phyloP scores from a whole-genome alignment of 2,797 vertebrate species.

The Pachyuromys duprasi region DNA sequence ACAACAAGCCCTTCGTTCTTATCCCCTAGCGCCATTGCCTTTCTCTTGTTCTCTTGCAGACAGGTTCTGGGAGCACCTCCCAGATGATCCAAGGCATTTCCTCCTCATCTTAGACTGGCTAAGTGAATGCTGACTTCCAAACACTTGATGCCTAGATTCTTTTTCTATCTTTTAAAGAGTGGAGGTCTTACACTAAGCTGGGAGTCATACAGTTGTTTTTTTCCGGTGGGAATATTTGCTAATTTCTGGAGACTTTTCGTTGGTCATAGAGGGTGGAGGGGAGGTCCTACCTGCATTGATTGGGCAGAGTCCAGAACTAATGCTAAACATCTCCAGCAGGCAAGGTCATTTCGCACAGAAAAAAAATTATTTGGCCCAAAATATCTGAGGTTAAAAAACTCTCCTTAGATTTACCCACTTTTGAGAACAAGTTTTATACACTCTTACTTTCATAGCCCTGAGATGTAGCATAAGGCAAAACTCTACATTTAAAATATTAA shows the following conservation, averaged over 20 bases:
- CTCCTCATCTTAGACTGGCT: not conserved
- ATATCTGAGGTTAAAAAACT: not conserved
- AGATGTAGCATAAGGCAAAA: not conserved
- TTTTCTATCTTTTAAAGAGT: not conserved
- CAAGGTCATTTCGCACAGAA: not conserved
- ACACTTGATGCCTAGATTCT: not conserved
- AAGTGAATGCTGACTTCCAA: not conserved
- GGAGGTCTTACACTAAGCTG: not conserved
- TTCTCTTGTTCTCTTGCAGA: not conserved
- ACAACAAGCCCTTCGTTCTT: not conserved
- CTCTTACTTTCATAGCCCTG: not conserved
- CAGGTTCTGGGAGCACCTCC: not conserved
- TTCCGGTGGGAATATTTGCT: not conserved
- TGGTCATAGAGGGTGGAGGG: not conserved
- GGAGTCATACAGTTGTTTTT: not conserved
- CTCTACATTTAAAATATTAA: slow-evolving; percentile 20
- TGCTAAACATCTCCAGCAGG: not conserved
- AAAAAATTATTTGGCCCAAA: not conserved
- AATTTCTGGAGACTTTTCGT: slow-evolving; percentile 1
- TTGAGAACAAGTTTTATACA: not conserved
- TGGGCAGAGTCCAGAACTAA: not conserved
- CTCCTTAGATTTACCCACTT: not conserved
- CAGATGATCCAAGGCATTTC: not conserved
- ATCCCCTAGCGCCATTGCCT: not conserved
- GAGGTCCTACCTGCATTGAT: not conserved